Base-by-base conservation (phyloP, 2,888 invertebrate species). In the Campopleginae sp. region DNA sequence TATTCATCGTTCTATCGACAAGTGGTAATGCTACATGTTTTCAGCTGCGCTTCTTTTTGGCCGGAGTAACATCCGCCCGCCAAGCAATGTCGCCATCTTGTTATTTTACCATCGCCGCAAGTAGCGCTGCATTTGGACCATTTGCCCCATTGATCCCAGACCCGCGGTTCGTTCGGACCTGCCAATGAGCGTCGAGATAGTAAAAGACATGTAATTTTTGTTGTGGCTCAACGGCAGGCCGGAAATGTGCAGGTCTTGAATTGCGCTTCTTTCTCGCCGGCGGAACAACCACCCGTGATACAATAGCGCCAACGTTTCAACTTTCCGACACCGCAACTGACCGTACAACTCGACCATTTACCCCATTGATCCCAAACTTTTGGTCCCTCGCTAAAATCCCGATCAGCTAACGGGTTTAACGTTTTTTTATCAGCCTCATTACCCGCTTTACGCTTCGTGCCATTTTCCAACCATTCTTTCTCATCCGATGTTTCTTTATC, bases 221-320 rank as follows among this genome's bases (percentile, higher is more conserved):
- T 82, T 75, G 7, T 0, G 63, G 88, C 19, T 51, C 51, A 51
- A 51, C 86, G 91, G 86, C 94, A 95, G 1, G 94, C 91, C 58
- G 94, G 90, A 82, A 93, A 88, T 31, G 94, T 93, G 87, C 95
- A 95, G 6, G 94, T 94, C 89, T 94, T 94, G 82, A 95, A 94
- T 89, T 95, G 94, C 7, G 94, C 94, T 88, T 95, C 94, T 84
- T 95, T 95, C 87, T 95, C 95, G 17, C 94, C 95, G 3, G 91
- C 78, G 12, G 93, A 92, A 88, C 95, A 95, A 68, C 93, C 93
- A 54, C 94, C 94, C 2, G 92, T 91, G 23, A 94, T 91, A 87
- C 95, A 95, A 89, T 94, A 94, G 65, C 94, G 91, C 95, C 94
- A 95, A 89, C 95, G 89, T 82, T 92, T 91, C 87, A 94, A 91